Percentiles rank a stretch among this genome's conserved stretches.
Conservation (phyloP, 1,140 invertebrate genomes). For the Eueides isabella region DNA sequence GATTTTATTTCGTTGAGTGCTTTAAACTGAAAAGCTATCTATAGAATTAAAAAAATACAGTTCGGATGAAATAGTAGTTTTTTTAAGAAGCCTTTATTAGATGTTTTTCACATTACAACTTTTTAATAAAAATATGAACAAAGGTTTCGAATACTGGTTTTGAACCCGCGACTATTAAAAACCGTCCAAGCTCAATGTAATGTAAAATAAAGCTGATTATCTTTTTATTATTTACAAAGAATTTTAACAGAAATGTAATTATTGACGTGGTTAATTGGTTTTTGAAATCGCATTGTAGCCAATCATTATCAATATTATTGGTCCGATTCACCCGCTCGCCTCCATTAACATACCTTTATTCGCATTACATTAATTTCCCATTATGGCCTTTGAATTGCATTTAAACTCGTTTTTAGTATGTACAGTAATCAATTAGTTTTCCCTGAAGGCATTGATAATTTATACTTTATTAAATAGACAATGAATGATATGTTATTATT, state of each 20-base stretch:
- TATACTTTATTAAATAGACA: background rate
- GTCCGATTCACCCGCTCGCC: background rate
- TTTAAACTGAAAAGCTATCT: too few relatives aligned
- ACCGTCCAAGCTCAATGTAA: too few relatives aligned
- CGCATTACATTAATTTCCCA: constrained; percentile 14
- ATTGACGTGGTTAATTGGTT: background rate
- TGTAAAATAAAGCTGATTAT: background rate
- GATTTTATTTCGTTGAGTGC: too few relatives aligned
- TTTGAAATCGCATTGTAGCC: constrained; percentile 2
- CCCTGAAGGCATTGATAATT: background rate
- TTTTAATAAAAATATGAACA: too few relatives aligned
- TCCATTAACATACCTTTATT: constrained; percentile 19
- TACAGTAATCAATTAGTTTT: background rate
- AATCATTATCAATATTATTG: constrained; percentile 13
- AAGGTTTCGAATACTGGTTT: too few relatives aligned
- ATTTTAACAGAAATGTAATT: background rate
- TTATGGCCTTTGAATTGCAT: constrained; percentile 10
- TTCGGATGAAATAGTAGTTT: too few relatives aligned
- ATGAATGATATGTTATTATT: background rate
- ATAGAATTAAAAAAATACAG: too few relatives aligned
- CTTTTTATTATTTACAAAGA: background rate
- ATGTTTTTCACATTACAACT: too few relatives aligned
- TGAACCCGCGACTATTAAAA: too few relatives aligned
- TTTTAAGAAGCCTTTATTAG: too few relatives aligned
- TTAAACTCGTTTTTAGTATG: background rate